phyloP scores from a whole-genome alignment of 1,140 invertebrate genomes.

The Zaprionus inermis region DNA sequence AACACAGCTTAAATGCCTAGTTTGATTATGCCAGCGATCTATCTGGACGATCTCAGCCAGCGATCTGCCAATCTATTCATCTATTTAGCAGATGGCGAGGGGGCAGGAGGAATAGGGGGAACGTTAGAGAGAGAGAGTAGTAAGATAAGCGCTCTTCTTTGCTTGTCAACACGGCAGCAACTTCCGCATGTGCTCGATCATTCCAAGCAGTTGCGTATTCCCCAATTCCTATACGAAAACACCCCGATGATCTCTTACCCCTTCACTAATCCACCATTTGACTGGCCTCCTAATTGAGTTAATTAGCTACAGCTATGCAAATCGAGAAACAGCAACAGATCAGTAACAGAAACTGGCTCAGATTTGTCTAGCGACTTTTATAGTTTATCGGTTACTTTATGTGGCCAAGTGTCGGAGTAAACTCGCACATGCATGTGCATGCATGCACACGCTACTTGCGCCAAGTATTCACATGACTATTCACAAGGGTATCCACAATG shows the following conservation, averaged over 20 bases:
- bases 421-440: constrained; percentile 13
- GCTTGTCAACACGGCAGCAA: constrained; percentile 70
- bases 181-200: constrained; percentile 79
- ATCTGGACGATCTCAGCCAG: constrained; percentile 20
- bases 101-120: neutral
- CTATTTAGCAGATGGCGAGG: neutral
- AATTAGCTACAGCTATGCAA: constrained; percentile 73
- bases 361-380: constrained; percentile 33
- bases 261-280: neutral
- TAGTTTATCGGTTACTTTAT: constrained; percentile 25
- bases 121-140: neutral
- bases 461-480: constrained; percentile 11
- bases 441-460: constrained; percentile 19
- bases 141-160: constrained; percentile 62
- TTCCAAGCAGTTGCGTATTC: constrained; percentile 7
- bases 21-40: constrained; percentile 40
- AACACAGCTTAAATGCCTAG: constrained; percentile 42
- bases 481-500: constrained; percentile 30
- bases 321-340: constrained; percentile 32
- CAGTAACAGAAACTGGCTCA: constrained; percentile 21
- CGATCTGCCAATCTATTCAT: constrained; percentile 25
- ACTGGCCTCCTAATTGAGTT: constrained; percentile 70
- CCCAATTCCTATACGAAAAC: neutral
- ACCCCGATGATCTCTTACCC: constrained; percentile 2
- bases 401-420: constrained; percentile 60